These are phyloP conservation scores for Gallinago paraguaiae DNA, from an alignment of 2,113 vertebrate species.

Conservation along the genomic window DNA sequence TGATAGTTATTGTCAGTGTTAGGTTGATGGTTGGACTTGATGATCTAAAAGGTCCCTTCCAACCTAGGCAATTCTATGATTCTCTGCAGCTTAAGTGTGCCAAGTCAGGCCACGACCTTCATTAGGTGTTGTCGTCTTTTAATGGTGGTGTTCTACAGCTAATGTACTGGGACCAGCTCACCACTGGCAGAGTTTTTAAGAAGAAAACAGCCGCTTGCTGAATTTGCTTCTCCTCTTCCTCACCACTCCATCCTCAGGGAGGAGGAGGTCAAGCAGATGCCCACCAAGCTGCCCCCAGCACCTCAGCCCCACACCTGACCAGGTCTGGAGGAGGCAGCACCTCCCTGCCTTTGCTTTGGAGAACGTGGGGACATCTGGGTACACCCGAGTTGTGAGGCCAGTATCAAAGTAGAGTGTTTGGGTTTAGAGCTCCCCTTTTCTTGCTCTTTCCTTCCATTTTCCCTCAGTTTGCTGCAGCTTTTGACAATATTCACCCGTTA, in stretches of 20 bases:
- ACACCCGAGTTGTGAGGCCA: neutral
- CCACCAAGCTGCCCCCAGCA: fast-evolving
- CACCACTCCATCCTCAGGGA: neutral
- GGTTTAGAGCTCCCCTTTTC: neutral
- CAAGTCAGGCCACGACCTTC: constrained; percentile 28
- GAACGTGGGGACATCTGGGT: neutral
- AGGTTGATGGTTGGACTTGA: no score
- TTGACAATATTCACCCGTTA: neutral
- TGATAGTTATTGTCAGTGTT: no score
- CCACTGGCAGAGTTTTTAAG: constrained; percentile 21
- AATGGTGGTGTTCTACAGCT: neutral
- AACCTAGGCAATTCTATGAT: no score
- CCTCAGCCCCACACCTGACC: neutral
- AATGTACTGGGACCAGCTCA: constrained; percentile 2
- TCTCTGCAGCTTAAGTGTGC: neutral
- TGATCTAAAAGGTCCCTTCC: no score
- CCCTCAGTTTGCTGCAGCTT: neutral
- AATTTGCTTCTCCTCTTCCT: neutral
- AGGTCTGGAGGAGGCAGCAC: neutral
- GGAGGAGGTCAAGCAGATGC: neutral
- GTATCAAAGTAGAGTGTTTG: neutral
- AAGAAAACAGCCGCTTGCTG: constrained; percentile 35
- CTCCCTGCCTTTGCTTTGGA: neutral
- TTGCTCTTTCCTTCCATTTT: neutral
- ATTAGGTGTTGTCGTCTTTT: constrained; percentile 1